These are phyloP conservation scores for Pantelozetes paolii DNA, from an alignment of 2,888 invertebrate genomes.

Conservation along the genomic window DNA sequence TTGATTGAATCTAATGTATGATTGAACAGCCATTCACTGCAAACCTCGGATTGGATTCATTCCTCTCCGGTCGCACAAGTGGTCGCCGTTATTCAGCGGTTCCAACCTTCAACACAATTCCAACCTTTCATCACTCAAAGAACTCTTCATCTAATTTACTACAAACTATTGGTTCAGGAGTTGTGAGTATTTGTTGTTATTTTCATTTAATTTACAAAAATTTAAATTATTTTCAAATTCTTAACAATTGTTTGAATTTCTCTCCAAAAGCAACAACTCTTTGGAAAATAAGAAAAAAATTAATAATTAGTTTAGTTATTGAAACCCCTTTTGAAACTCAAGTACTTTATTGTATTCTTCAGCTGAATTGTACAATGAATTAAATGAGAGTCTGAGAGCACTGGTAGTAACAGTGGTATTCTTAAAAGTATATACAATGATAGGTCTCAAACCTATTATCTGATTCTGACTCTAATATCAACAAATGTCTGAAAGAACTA, in stretches of 20 bases:
- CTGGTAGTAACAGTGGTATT: too few relatives aligned
- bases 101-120: conserved; percentile 42
- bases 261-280: conserved; percentile 42
- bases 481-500: too few relatives aligned
- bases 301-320: conserved; percentile 24
- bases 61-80: conserved; percentile 46
- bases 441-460: too few relatives aligned
- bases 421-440: too few relatives aligned
- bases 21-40: conserved; percentile 24
- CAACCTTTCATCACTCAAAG: conserved; percentile 33
- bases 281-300: conserved; percentile 49
- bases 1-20: not conserved
- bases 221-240: not conserved
- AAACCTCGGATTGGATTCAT: conserved; percentile 46
- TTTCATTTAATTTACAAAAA: not conserved
- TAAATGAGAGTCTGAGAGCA: too few relatives aligned
- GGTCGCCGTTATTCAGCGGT: conserved; percentile 48
- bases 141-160: conserved; percentile 60
- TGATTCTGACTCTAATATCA: too few relatives aligned
- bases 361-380: not conserved
- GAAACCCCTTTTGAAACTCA: not conserved
- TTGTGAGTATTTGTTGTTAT: conserved; percentile 54
- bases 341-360: not conserved
- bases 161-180: conserved; percentile 84
- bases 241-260: not conserved